A percentile compares a stretch with the other conserved stretches of the same genome.
phyloP scores from a whole-genome alignment of 2,888 invertebrate species.

The Eudemis profundana region DNA sequence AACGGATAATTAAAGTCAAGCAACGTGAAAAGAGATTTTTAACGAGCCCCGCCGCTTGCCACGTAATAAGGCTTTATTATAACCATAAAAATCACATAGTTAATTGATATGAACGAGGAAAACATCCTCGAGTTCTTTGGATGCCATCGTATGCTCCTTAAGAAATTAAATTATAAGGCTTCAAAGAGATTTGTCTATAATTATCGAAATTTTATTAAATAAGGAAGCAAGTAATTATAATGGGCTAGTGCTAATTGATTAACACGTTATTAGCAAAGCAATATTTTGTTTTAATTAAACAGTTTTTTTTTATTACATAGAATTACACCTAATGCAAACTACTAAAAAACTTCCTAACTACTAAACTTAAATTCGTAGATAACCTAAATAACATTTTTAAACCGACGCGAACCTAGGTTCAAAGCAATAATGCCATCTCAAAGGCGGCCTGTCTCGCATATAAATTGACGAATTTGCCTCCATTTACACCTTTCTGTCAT shows the following conservation, averaged over 20 bases:
- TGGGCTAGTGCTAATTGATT: too few species aligned
- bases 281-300: too few species aligned
- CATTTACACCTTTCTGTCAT: conserved; percentile 78
- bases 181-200: neutral
- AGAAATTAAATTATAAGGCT: neutral
- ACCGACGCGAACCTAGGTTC: conserved; percentile 44
- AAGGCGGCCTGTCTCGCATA: conserved; percentile 81
- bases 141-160: conserved; percentile 4
- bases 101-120: conserved; percentile 60
- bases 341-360: neutral
- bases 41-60: conserved; percentile 78
- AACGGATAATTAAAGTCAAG: conserved; percentile 82
- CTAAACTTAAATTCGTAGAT: conserved; percentile 14
- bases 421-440: conserved; percentile 73
- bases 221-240: too few species aligned
- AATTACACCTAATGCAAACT: neutral
- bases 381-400: conserved; percentile 55
- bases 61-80: conserved; percentile 78
- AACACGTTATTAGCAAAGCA: too few species aligned
- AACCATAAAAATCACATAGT: conserved; percentile 70
- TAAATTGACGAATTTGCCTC: conserved; percentile 84
- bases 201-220: too few species aligned
- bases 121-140: conserved; percentile 19
- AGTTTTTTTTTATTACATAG: too few species aligned
- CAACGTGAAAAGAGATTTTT: conserved; percentile 79